phyloP scores from a whole-genome alignment of 1,140 invertebrate species.

The Planococcus citri region DNA sequence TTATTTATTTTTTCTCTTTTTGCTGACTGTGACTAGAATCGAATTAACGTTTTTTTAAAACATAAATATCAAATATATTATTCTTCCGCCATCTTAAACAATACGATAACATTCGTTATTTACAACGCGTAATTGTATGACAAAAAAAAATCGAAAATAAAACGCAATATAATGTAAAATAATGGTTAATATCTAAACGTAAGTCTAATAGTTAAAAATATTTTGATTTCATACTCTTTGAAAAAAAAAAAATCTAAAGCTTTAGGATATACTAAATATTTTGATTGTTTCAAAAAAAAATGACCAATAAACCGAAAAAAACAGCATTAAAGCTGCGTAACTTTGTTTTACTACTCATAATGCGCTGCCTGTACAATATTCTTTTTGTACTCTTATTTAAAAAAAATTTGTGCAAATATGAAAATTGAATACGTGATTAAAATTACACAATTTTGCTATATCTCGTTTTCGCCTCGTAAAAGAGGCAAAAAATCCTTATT shows the following conservation, averaged over 20 bases:
- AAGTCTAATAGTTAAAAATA: background rate
- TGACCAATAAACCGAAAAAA: background rate
- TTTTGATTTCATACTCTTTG: background rate
- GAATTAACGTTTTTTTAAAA: slow-evolving; percentile 12
- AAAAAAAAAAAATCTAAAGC: background rate
- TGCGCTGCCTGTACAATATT: background rate
- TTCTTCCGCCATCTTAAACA: slow-evolving; percentile 15
- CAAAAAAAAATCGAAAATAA: background rate
- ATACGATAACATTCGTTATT: slow-evolving; percentile 10
- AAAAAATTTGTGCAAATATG: slow-evolving; percentile 4
- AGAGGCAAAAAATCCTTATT: too few species aligned
- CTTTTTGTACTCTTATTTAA: background rate
- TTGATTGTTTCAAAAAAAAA: slow-evolving; percentile 5
- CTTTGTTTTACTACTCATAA: background rate
- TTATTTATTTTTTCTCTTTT: background rate
- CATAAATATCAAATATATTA: slow-evolving; percentile 13
- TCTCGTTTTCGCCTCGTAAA: too few species aligned
- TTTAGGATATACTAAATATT: background rate
- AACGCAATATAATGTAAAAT: slow-evolving; percentile 8
- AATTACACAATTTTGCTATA: background rate
- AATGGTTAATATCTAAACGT: slow-evolving; percentile 4
- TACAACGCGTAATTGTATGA: slow-evolving; percentile 13
- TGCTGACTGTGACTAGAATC: slow-evolving; percentile 18
- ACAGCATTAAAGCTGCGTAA: background rate
- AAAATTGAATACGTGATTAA: background rate